Conservation (phyloP, 2,888 invertebrate genomes). For the Amphimallon solstitiale region DNA sequence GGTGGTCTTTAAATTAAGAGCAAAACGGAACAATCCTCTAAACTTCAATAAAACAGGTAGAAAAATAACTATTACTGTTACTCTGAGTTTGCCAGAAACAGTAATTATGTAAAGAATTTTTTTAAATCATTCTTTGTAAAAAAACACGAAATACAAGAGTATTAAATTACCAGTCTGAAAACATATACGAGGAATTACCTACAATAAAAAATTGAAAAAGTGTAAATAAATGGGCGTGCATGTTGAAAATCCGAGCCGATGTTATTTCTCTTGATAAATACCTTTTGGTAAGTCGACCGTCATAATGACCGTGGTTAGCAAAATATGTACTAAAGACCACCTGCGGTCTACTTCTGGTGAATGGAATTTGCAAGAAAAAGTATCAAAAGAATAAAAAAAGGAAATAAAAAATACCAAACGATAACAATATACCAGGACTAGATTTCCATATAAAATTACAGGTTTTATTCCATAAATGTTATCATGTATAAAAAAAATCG, state of each 20-base stretch:
- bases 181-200: slow-evolving; percentile 5
- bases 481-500: too few species aligned
- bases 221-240: slow-evolving; percentile 27
- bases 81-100: slow-evolving; percentile 1
- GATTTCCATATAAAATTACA: too few species aligned
- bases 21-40: background rate
- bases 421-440: background rate
- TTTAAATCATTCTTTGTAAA: slow-evolving; percentile 9
- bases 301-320: slow-evolving; percentile 29
- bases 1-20: background rate
- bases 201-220: slow-evolving; percentile 15
- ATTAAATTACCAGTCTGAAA: slow-evolving; percentile 23
- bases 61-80: slow-evolving; percentile 4
- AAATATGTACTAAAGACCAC: slow-evolving; percentile 26
- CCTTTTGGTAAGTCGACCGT: slow-evolving; percentile 34
- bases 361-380: slow-evolving; percentile 22
- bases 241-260: slow-evolving; percentile 20
- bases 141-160: background rate
- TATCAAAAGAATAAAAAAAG: background rate
- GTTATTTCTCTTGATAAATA: slow-evolving; percentile 32
- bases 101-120: slow-evolving; percentile 9
- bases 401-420: slow-evolving; percentile 10
- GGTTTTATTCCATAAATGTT: too few species aligned
- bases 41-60: background rate
- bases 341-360: slow-evolving; percentile 24